A percentile compares a stretch with the other conserved stretches of the same genome.
phyloP scores from a whole-genome alignment of 2,113 vertebrate species.

The Myiozetetes cayanensis region DNA sequence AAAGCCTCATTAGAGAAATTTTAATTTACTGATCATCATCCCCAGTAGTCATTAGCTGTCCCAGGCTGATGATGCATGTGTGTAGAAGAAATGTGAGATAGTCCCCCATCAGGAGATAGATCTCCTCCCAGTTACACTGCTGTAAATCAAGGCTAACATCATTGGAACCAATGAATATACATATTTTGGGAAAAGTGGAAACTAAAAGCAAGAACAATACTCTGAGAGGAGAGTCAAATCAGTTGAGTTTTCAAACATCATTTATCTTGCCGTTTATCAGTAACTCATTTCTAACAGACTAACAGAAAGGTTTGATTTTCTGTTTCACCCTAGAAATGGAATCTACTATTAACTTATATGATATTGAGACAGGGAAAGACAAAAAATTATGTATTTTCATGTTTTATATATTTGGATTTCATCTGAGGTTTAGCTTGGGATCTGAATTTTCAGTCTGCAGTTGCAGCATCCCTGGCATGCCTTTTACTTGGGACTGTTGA shows the following conservation, averaged over 20 bases:
- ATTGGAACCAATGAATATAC: background rate
- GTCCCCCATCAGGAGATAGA: background rate
- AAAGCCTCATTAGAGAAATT: slow-evolving; percentile 64
- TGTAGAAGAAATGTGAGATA: background rate
- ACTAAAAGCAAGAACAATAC: background rate
- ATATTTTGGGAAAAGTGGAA: background rate
- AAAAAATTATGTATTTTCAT: background rate
- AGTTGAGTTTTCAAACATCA: background rate
- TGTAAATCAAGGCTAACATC: slow-evolving; percentile 10
- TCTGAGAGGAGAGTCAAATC: background rate
- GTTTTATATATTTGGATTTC: background rate
- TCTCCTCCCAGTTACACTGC: background rate
- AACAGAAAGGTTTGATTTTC: background rate
- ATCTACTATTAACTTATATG: background rate
- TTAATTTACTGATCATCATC: slow-evolving; percentile 62
- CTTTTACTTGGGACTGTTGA: background rate
- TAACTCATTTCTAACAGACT: background rate
- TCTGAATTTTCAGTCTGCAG: background rate
- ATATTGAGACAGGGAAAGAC: background rate
- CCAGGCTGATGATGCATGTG: background rate
- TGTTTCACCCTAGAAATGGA: background rate
- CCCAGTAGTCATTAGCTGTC: slow-evolving; percentile 37
- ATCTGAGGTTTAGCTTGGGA: background rate
- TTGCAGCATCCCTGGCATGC: background rate
- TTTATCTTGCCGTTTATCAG: background rate